Percentiles rank a stretch among this genome's conserved stretches.
Conservation (phyloP, 1,140 invertebrate species). For the roundworm (Caenorhabditis elegans) region DNA sequence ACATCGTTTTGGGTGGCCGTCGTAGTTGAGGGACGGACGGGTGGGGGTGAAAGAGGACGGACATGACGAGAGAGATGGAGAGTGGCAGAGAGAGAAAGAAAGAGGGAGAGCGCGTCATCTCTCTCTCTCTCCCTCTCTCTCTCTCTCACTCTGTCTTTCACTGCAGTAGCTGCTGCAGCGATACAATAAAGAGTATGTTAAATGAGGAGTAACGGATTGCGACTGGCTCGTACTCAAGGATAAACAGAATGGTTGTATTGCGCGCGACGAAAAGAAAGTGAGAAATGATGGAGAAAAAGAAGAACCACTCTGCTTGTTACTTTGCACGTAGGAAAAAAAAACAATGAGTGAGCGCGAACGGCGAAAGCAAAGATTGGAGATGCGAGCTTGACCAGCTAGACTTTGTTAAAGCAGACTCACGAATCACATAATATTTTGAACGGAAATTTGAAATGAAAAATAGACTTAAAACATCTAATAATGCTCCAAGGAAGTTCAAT, state of each 20-base stretch:
- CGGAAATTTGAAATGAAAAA: no score
- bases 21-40: constrained; percentile 5
- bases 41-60: neutral
- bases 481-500: no score
- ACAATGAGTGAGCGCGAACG: constrained; percentile 6
- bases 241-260: constrained; percentile 28
- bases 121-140: neutral
- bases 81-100: neutral
- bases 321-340: constrained; percentile 7
- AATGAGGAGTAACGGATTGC: constrained; percentile 27
- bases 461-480: no score
- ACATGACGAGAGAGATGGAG: neutral
- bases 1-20: constrained; percentile 28
- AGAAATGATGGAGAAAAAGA: no score
- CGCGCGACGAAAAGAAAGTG: neutral
- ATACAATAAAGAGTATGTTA: constrained; percentile 27
- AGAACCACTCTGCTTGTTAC: constrained; percentile 20
- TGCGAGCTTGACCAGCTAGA: neutral
- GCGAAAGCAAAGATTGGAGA: neutral
- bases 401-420: no score
- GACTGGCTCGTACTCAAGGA: constrained; percentile 26
- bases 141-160: neutral
- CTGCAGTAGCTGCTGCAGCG: constrained; percentile 12
- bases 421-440: no score
- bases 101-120: neutral